Evolutionary conservation across 2,113 vertebrate genomes (phyloP), one percentile per base, ranked within the genome.

Genomic region (Quiscalus mexicanus): DNA sequence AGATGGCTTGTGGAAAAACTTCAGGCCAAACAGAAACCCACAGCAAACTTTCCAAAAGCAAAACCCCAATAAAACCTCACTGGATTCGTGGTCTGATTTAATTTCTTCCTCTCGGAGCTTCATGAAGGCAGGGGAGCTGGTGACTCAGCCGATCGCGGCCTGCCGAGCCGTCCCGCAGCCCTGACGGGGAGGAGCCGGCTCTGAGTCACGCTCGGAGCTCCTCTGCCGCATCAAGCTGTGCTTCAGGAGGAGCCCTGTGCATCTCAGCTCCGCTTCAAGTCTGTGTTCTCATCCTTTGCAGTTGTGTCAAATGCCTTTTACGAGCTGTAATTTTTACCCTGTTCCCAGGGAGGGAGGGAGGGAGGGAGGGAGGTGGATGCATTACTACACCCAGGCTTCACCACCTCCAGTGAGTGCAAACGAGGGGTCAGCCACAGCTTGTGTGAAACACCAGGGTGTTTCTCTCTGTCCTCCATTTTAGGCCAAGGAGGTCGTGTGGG

Each of bases 401-500:
- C 12, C 44, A 19, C 7, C 4, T 67, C 47, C 16, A n/a, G 22
- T 15, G n/a, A 44, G 49, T 5, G 18, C 11, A 18, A 58, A 59
- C 0, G 1, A 62, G 19, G 17, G 24, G 17, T 77, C 70, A 85
- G 39, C 16, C 30, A 39, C 4, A 8, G 31, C 37, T 28, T 44
- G 42, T 2, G 2, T 37, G 31, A 84, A 56, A 50, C 19, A 24
- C 6, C 6, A 31, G n/a, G 18, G 12, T 27, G 33, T 93, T 93
- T 63, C 17, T 62, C 24, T 60, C 23, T 41, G 14, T 44, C 3
- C 11, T 6, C 3, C 12, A 6, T 7, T 30, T 59, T 2, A 35
- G 15, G 31, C 17, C 14, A n/a, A 19, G 56, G 31, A 60, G 3
- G 76, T 8, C 2, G 24, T 4, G 2, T 47, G 28, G 0, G 0